phyloP scores from a whole-genome alignment of 2,113 vertebrate species.

The Canis aureus region DNA sequence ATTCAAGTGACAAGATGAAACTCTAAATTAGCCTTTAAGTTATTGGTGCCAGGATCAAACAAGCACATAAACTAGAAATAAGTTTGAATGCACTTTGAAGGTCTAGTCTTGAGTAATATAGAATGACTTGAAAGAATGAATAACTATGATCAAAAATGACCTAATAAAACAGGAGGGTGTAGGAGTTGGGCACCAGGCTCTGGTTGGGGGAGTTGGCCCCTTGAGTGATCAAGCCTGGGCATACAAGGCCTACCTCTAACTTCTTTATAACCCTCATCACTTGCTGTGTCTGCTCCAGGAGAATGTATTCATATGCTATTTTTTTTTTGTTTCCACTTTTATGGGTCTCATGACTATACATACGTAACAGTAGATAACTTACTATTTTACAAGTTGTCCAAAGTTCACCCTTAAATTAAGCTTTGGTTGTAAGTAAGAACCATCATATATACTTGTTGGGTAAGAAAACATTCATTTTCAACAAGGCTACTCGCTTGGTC shows the following conservation, averaged over 20 bases:
- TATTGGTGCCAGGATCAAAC: conserved; percentile 41
- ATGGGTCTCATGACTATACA: background rate
- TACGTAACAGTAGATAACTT: background rate
- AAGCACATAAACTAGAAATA: background rate
- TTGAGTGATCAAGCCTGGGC: background rate
- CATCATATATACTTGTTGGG: background rate
- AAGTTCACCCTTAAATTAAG: conserved; percentile 14
- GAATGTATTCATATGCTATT: background rate
- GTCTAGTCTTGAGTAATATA: background rate
- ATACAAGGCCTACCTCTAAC: background rate
- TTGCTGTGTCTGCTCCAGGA: background rate
- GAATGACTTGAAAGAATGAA: background rate
- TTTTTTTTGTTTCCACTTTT: background rate
- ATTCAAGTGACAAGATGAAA: conserved; percentile 45
- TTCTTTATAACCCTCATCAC: background rate
- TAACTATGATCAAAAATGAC: background rate
- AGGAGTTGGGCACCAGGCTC: background rate
- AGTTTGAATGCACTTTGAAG: background rate
- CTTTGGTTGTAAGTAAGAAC: background rate
- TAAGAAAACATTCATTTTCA: background rate
- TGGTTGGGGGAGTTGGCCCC: background rate
- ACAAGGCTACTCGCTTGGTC: background rate
- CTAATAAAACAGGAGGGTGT: background rate
- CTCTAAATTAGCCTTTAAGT: conserved; percentile 66
- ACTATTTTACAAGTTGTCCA: background rate